Percentiles rank a stretch among this genome's conserved stretches.
These are phyloP conservation scores for Prionailurus bengalensis DNA, from an alignment of 2,113 vertebrate species.

Conservation along the genomic window DNA sequence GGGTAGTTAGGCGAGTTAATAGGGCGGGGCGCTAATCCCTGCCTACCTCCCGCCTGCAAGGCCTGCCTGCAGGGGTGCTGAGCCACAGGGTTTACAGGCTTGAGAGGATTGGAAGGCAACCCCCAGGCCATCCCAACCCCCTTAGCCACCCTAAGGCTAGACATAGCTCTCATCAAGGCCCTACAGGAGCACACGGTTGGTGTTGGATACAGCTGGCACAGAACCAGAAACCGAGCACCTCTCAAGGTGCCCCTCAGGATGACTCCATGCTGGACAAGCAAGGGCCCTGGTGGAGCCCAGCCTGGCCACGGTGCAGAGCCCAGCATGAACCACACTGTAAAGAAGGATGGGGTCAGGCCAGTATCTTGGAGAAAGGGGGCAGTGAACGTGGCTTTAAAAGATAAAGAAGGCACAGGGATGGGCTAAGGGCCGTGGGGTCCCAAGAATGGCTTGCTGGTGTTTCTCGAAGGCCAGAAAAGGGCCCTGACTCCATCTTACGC, in stretches of 20 bases:
- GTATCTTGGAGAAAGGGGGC: background rate
- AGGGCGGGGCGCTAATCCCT: background rate
- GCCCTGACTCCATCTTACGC: background rate
- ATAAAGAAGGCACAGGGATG: accelerated
- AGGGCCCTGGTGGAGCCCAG: background rate
- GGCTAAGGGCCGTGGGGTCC: background rate
- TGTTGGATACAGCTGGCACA: background rate
- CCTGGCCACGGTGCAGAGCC: accelerated
- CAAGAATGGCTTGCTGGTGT: background rate
- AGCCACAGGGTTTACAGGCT: background rate
- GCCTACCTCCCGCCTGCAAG: background rate
- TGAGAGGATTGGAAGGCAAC: background rate
- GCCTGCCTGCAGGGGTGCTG: background rate
- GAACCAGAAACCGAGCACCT: background rate
- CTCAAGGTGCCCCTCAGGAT: background rate
- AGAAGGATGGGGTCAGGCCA: background rate
- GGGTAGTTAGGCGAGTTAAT: background rate
- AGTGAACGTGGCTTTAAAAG: background rate
- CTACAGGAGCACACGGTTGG: background rate
- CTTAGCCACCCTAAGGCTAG: too few species aligned
- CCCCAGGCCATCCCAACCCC: background rate
- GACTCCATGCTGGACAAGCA: accelerated
- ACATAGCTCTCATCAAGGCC: background rate
- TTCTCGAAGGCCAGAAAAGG: background rate
- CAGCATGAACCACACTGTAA: accelerated